Evolutionary conservation across 2,888 invertebrate genomes (phyloP), one percentile per base, ranked within the genome.

Genomic region (Drepanosiphum platanoidis): DNA sequence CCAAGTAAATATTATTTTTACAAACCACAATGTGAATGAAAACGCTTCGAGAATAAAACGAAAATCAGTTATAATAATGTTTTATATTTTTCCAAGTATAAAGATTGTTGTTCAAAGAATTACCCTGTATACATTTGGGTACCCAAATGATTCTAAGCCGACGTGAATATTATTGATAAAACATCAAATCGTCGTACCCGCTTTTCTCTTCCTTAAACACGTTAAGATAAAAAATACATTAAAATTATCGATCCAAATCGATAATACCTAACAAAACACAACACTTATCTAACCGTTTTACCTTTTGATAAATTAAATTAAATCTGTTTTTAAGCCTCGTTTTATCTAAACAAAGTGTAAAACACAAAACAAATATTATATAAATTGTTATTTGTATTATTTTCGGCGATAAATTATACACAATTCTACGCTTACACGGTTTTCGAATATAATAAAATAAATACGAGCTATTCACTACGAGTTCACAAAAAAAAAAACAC

Each of bases 191-290:
- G 34, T n/a, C 39, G 39, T 71, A 39, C 39, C 46, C 13, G 46
- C 11, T 46, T 9, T 46, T 13, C 46, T 1, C 27, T 27, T 30
- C 2, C 11, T n/a, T 13, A 2, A 64, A 30, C 13, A 74, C 22
- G 58, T n/a, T n/a, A n/a, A 58, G n/a, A 34, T 75, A 34, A 58
- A 46, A 75, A 58, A 75, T 58, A 13, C 11, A 75, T 75, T 75
- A 58, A 52, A 58, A 58, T 52, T 34, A n/a, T 75, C n/a, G 46
- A 74, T 13, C 32, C 1, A 74, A 52, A 52, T 52, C 13, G 15
- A 75, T 58, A n/a, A n/a, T 34, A 34, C 13, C 34, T 1, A 52
- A 74, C 58, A 58, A 61, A n/a, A n/a, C n/a, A 61, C 9, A 61
- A 61, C 13, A 61, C n/a, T 30, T 30, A 0, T 64, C 30, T 64